Evolutionary conservation across 2,797 vertebrate genomes (phyloP).

Genomic region (Bucorvus abyssinicus): DNA sequence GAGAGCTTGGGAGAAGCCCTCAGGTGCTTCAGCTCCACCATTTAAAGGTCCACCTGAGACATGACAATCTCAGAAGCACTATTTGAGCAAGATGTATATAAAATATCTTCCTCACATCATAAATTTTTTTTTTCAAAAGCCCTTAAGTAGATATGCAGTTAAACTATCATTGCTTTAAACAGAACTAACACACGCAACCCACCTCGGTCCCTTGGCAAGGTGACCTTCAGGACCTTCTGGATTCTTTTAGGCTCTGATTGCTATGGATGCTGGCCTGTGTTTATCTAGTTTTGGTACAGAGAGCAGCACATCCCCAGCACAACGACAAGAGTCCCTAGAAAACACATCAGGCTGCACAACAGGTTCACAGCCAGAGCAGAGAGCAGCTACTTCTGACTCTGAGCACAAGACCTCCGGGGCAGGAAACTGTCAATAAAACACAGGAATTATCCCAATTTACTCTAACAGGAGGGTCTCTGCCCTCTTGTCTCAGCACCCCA

Average conservation of each 20-base stretch:
- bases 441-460: background rate
- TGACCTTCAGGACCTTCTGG: background rate
- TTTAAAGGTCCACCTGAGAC: background rate
- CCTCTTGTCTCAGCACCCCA: background rate
- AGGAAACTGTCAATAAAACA: background rate
- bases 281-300: background rate
- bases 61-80: background rate
- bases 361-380: background rate
- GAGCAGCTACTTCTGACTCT: background rate
- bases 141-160: background rate
- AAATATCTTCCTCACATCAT: background rate
- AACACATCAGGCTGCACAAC: background rate
- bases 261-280: background rate
- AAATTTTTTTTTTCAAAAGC: background rate
- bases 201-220: rapidly evolving
- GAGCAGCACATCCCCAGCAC: background rate
- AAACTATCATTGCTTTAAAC: background rate
- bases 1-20: background rate
- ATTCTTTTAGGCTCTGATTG: background rate
- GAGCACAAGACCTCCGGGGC: rapidly evolving
- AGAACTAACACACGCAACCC: background rate
- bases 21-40: background rate
- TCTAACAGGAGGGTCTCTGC: background rate
- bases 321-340: background rate
- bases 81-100: background rate